phyloP scores from a whole-genome alignment of 2,888 invertebrate species.

The Rhagonycha fulva region DNA sequence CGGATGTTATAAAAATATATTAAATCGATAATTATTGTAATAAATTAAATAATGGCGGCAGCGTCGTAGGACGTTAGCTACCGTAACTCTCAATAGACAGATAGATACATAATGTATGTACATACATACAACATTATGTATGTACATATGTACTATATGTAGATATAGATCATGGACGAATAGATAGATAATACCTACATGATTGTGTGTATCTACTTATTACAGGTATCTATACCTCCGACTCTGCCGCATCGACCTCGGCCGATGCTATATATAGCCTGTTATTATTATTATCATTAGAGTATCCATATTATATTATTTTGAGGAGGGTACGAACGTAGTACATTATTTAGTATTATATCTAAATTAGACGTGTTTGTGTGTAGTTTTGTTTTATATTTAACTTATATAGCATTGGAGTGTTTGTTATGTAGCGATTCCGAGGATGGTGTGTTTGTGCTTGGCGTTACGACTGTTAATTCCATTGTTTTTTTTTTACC shows the following conservation, averaged over 20 bases:
- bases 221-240: conserved; percentile 30
- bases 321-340: conserved; percentile 56
- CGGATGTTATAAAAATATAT: conserved; percentile 38
- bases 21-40: conserved; percentile 41
- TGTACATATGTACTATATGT: too few species aligned
- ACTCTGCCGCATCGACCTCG: conserved; percentile 49
- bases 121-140: too few species aligned
- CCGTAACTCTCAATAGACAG: not conserved
- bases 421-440: conserved; percentile 45
- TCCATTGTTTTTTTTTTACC: conserved; percentile 36
- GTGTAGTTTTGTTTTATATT: conserved; percentile 40
- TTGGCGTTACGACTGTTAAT: conserved; percentile 49
- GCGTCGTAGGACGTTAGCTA: conserved; percentile 38
- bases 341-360: conserved; percentile 43
- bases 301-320: conserved; percentile 33
- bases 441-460: conserved; percentile 49
- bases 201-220: not conserved
- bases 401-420: conserved; percentile 37
- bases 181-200: too few species aligned
- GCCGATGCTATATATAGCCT: conserved; percentile 41
- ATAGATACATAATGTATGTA: not conserved
- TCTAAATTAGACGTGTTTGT: conserved; percentile 46
- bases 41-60: conserved; percentile 39
- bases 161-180: too few species aligned
- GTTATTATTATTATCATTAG: conserved; percentile 13